Evolutionary conservation across 64 coral and sea anemone genomes (phyloP).

Genomic region (Pocillopora verrucosa): DNA sequence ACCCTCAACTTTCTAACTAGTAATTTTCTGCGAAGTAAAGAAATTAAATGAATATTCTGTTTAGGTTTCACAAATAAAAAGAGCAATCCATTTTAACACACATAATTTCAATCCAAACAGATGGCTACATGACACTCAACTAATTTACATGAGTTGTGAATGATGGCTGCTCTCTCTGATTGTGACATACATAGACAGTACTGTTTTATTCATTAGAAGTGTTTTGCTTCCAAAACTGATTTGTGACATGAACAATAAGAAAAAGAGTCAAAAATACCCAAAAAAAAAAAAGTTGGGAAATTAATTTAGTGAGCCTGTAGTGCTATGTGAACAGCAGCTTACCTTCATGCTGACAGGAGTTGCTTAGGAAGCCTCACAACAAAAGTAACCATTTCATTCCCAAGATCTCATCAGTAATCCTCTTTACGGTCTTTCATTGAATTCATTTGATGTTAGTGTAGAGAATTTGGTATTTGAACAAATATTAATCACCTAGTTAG

Average conservation of each 20-base stretch:
- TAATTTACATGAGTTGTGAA: neutral
- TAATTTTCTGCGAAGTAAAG: neutral
- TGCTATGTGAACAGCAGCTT: neutral
- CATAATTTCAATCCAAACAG: neutral
- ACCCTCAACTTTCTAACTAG: neutral
- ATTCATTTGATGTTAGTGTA: no score
- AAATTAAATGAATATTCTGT: neutral
- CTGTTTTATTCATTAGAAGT: no score
- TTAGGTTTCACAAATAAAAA: neutral
- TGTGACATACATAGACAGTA: no score
- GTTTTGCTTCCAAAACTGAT: no score
- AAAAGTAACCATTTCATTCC: no score
- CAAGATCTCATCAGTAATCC: no score
- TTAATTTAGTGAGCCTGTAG: neutral
- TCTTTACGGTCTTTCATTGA: no score
- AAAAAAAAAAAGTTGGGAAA: neutral
- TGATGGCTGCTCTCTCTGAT: no score
- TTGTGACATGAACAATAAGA: no score
- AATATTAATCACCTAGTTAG: no score
- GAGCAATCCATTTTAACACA: constrained; percentile 1
- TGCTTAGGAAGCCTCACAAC: neutral
- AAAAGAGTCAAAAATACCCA: no score
- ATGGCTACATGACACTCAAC: neutral
- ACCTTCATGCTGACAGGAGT: neutral
- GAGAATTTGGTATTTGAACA: no score